Evolutionary conservation across 2,113 vertebrate genomes (phyloP).

Genomic region (Spheniscus mendiculus): DNA sequence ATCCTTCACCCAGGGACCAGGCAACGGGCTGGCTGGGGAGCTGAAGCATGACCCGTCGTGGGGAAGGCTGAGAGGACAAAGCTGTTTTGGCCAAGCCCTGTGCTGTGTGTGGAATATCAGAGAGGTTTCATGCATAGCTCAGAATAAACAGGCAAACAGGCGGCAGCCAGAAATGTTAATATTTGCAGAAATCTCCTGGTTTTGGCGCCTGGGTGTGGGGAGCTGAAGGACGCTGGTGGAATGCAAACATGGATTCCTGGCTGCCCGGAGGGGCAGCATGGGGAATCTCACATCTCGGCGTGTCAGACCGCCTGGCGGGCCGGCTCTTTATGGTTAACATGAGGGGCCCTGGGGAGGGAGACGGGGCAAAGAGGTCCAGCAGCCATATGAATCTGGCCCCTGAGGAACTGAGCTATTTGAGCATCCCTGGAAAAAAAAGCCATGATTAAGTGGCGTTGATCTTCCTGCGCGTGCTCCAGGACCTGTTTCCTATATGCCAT

Average conservation of each 20-base stretch:
- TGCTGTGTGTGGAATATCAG: not conserved
- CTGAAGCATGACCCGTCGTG: not conserved
- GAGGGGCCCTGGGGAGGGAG: not conserved
- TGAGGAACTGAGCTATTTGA: not conserved
- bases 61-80: not conserved
- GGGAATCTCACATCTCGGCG: not conserved
- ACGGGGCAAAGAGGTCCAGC: not conserved
- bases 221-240: not conserved
- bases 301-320: not conserved
- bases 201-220: not conserved
- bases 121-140: not conserved
- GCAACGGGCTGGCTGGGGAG: not conserved
- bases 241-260: not conserved
- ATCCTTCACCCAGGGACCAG: not conserved
- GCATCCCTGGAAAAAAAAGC: not conserved
- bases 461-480: not conserved
- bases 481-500: not conserved
- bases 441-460: not conserved
- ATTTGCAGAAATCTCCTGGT: slow-evolving; percentile 27
- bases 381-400: not conserved
- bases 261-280: not conserved
- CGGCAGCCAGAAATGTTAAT: not conserved
- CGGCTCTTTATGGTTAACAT: not conserved
- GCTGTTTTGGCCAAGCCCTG: not conserved
- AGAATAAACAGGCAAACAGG: slow-evolving; percentile 12